These are phyloP conservation scores for Tinea trinotella DNA, from an alignment of 2,888 invertebrate species.

Conservation along the genomic window DNA sequence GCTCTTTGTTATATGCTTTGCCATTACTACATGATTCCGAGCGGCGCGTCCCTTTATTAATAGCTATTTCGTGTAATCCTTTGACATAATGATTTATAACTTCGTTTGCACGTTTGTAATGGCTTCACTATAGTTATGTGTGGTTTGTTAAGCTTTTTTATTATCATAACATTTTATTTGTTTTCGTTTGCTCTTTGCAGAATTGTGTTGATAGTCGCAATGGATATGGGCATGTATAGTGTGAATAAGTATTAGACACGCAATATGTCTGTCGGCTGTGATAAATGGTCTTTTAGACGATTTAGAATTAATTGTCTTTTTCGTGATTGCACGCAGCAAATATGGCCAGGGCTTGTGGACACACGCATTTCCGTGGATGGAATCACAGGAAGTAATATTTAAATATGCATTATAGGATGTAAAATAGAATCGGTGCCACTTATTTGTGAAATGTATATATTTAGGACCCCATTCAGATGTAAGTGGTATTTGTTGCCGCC, in stretches of 20 bases:
- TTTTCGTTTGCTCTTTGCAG: conserved; percentile 60
- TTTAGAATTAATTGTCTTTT: conserved; percentile 14
- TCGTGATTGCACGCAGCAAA: conserved; percentile 67
- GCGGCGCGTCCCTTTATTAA: background rate
- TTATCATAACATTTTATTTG: conserved; percentile 35
- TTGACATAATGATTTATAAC: too few relatives aligned
- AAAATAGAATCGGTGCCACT: too few relatives aligned
- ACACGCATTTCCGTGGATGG: conserved; percentile 75
- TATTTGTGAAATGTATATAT: too few relatives aligned
- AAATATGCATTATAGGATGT: too few relatives aligned
- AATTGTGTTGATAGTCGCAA: conserved; percentile 66
- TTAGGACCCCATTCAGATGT: too few relatives aligned
- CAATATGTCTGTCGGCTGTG: conserved; percentile 66
- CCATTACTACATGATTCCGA: too few relatives aligned
- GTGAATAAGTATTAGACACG: conserved; percentile 47
- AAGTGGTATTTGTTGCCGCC: too few relatives aligned
- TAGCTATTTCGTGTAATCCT: background rate
- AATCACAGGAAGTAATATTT: conserved; percentile 75
- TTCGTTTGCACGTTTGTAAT: too few relatives aligned
- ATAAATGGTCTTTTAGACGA: conserved; percentile 44
- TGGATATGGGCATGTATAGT: conserved; percentile 70
- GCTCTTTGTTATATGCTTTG: too few relatives aligned
- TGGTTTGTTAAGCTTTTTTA: conserved; percentile 24
- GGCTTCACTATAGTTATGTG: background rate
- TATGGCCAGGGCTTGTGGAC: conserved; percentile 73